Evolutionary conservation across 2,113 vertebrate species (phyloP), one percentile per base, ranked within the genome.

Genomic region (Noctilio leporinus): DNA sequence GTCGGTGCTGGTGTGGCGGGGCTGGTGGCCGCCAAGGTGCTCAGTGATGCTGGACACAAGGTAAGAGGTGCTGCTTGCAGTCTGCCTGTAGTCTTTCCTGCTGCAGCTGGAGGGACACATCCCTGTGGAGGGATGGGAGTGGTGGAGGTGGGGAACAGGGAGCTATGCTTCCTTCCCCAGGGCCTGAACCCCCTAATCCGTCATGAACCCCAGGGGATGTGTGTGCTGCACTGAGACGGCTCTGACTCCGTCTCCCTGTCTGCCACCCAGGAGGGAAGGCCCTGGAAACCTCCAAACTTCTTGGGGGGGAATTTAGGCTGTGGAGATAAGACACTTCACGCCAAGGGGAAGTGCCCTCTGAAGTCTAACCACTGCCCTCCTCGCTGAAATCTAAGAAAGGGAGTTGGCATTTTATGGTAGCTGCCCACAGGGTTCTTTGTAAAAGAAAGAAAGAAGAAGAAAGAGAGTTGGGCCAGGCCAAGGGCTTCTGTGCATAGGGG

Each of bases 31-130:
- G 99, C 99, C 64, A 98, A 98, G 96, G 94, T 99, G 93, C 95
- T 99, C 72, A 97, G 99, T 24, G 98, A 98, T 6, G 98, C 98
- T 0, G 99, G 99, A 51, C 99, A 99, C 89, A 98, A 99, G 98
- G 99, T 99, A 78, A 93, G 94, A 45, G 28, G 90, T 7, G 33
- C 80, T 77, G 30, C 35, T 35, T 33, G 7, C 7, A 4, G 55
- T 91, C 85, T 16, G 0, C 45, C 22, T 62, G 3, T 28, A 40
- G 57, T 19, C 55, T 55, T 62, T 76, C 45, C 86, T 38, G 55
- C 78, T 53, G 38, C 38, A 1, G 53, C 7, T n/a, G 35, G 12
- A 24, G 51, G 73, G 28, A 17, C 75, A 2, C 0, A 1, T 35
- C 33, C 82, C 49, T 28, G 28, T 40, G 12, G 33, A 30, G 12